phyloP scores from a whole-genome alignment of 1,140 invertebrate species.

The Temnothorax longispinosus region DNA sequence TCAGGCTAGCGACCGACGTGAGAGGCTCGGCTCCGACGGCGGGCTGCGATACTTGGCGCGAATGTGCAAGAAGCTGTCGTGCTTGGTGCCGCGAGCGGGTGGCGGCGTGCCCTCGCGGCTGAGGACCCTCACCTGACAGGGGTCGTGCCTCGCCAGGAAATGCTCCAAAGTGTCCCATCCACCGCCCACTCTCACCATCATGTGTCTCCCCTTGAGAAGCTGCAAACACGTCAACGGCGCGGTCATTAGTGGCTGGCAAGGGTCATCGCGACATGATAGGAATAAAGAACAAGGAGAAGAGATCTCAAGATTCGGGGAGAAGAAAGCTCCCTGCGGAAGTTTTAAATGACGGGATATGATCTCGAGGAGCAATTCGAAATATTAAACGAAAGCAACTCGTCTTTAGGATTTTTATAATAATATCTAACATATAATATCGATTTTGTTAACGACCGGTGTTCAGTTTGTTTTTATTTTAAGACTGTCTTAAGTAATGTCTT shows the following conservation, averaged over 20 bases:
- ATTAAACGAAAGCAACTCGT: background rate
- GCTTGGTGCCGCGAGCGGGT: constrained; percentile 78
- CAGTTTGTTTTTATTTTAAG: too few species aligned
- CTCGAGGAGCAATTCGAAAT: background rate
- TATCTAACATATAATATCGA: background rate
- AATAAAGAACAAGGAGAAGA: background rate
- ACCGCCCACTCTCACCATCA: constrained; percentile 97
- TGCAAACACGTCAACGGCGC: constrained; percentile 84
- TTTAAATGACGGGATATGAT: background rate
- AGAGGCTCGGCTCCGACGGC: constrained; percentile 83
- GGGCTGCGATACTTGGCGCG: constrained; percentile 91
- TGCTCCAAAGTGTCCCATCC: constrained; percentile 97
- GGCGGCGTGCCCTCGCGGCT: constrained; percentile 84
- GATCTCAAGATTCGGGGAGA: background rate
- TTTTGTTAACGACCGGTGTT: background rate
- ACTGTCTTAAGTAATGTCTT: too few species aligned
- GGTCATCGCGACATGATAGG: background rate
- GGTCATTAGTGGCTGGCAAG: constrained; percentile 45
- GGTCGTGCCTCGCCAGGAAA: constrained; percentile 95
- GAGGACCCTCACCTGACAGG: constrained; percentile 92
- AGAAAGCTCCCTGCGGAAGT: background rate
- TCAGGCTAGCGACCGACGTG: constrained; percentile 77
- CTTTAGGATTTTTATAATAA: background rate
- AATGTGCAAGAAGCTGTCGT: constrained; percentile 89
- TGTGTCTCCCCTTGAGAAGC: constrained; percentile 94